phyloP scores from a whole-genome alignment of 2,113 vertebrate genomes.

The Bombycilla garrulus region DNA sequence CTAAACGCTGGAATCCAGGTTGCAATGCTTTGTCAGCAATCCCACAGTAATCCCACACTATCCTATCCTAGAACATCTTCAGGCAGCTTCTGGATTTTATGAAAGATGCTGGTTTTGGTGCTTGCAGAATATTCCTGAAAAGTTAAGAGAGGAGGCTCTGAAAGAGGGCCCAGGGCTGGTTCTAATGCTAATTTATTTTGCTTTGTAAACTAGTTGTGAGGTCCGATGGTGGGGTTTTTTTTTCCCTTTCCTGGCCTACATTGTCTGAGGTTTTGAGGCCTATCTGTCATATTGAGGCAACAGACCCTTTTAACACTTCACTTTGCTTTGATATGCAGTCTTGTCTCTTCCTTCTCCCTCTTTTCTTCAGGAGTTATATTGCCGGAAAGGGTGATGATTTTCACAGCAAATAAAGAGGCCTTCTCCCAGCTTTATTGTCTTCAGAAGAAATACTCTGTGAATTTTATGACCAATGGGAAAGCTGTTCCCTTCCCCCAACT shows the following conservation, averaged over 20 bases:
- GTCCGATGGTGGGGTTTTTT: background rate
- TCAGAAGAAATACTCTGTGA: constrained; percentile 68
- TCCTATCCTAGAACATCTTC: background rate
- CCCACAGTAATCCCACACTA: background rate
- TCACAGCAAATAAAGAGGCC: constrained; percentile 84
- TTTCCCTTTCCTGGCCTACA: constrained; percentile 70
- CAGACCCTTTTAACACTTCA: constrained; percentile 83
- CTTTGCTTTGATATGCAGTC: constrained; percentile 90
- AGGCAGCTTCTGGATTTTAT: background rate
- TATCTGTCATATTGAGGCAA: constrained; percentile 86
- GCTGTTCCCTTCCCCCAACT: constrained; percentile 50
- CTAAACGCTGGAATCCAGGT: background rate
- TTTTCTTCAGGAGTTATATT: constrained; percentile 84
- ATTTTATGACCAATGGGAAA: constrained; percentile 50
- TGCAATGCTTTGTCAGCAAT: background rate
- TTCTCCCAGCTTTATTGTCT: constrained; percentile 75
- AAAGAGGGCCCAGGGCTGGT: constrained; percentile 19
- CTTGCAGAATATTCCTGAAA: background rate
- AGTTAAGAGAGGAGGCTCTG: background rate
- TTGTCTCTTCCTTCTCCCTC: constrained; percentile 77
- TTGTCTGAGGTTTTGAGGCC: constrained; percentile 79
- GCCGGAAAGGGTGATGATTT: constrained; percentile 84
- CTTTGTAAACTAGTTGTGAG: constrained; percentile 84
- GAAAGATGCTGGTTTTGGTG: background rate
- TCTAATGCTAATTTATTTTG: constrained; percentile 84